A percentile compares a stretch with the other conserved stretches of the same genome.
phyloP scores from a whole-genome alignment of 92 coral and sea anemone species.

The Actinostola sp. region DNA sequence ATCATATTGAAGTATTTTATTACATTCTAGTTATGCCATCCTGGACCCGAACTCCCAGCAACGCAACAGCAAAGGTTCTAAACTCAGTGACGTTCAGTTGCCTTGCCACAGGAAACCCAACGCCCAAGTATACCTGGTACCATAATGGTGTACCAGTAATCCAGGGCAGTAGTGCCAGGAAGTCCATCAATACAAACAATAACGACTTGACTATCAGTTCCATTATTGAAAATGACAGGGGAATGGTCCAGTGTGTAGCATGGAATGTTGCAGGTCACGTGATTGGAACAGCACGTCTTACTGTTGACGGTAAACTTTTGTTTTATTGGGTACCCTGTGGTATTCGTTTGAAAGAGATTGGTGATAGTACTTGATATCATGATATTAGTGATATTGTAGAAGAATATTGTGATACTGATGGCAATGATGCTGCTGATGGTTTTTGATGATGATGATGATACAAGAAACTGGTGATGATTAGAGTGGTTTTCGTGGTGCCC shows the following conservation, averaged over 20 bases:
- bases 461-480: no score
- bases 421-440: no score
- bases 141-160: conserved; percentile 76
- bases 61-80: conserved; percentile 46
- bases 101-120: conserved; percentile 73
- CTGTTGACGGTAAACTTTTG: conserved; percentile 71
- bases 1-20: not conserved
- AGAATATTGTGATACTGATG: no score
- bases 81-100: conserved; percentile 69
- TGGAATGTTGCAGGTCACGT: conserved; percentile 80
- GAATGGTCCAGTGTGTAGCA: conserved; percentile 91
- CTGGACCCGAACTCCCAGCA: conserved; percentile 54
- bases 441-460: no score
- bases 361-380: no score
- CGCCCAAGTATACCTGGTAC: conserved; percentile 77
- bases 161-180: conserved; percentile 39
- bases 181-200: conserved; percentile 39
- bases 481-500: no score
- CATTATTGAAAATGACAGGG: conserved; percentile 58
- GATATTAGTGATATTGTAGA: no score
- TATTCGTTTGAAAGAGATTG: no score
- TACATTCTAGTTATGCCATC: conserved; percentile 58
- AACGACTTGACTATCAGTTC: conserved; percentile 74
- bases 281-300: conserved; percentile 56
- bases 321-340: no score